A percentile compares a stretch with the other conserved stretches of the same genome.
phyloP scores from a whole-genome alignment of 1,140 invertebrate species.

The Holotrichia oblita region DNA sequence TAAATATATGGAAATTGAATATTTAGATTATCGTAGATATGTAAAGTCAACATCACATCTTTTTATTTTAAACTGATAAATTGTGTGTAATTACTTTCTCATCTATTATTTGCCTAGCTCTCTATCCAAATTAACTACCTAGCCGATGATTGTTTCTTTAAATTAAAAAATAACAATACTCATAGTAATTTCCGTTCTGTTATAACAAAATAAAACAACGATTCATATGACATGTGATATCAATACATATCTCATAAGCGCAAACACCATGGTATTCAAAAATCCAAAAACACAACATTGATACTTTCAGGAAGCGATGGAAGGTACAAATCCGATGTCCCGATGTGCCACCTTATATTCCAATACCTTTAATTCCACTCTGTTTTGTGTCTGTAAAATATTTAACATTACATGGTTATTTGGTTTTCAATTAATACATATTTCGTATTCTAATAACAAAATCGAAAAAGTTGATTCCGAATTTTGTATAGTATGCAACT shows the following conservation, averaged over 20 bases:
- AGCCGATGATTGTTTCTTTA: no score
- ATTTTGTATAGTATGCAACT: background rate
- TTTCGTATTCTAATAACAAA: conserved; percentile 27
- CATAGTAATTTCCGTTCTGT: no score
- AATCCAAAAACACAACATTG: background rate
- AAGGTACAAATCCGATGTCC: conserved; percentile 14
- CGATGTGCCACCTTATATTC: conserved; percentile 36
- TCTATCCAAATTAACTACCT: no score
- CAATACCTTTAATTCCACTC: conserved; percentile 41
- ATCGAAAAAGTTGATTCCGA: conserved; percentile 5
- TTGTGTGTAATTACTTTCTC: no score
- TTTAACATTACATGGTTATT: conserved; percentile 41
- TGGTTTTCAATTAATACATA: conserved; percentile 40
- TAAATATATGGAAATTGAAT: no score
- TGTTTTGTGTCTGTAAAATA: conserved; percentile 45
- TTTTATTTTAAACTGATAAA: no score
- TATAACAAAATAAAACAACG: no score
- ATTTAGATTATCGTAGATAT: no score
- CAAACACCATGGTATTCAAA: background rate
- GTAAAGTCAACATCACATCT: no score
- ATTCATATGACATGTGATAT: no score
- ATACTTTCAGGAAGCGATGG: conserved; percentile 27
- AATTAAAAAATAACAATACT: no score
- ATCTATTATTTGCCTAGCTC: no score
- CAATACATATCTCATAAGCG: background rate